Evolutionary conservation across 2,888 invertebrate genomes (phyloP).

Genomic region (Microctonus aethiopoides): DNA sequence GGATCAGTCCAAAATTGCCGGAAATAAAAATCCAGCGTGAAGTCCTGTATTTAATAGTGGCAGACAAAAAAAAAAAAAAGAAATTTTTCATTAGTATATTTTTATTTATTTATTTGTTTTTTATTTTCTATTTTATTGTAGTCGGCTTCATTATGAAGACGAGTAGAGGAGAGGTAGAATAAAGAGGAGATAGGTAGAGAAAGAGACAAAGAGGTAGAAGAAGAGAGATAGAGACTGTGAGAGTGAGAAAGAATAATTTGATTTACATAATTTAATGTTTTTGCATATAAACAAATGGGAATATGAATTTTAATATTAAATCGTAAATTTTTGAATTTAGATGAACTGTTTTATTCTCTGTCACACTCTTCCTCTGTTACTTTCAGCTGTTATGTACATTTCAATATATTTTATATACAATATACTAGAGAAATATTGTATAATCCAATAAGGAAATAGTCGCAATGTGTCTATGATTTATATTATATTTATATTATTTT

Average conservation of each 20-base stretch:
- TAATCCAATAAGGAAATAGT: conserved; percentile 22
- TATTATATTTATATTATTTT: background rate
- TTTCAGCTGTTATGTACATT: background rate
- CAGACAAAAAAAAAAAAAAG: conserved; percentile 29
- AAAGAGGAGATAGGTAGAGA: background rate
- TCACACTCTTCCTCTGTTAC: background rate
- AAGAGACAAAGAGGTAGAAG: background rate
- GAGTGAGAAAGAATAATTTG: background rate
- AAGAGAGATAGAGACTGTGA: conserved; percentile 13
- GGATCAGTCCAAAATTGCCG: conserved; percentile 99
- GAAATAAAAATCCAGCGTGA: conserved; percentile 98
- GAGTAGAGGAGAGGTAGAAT: background rate
- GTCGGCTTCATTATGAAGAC: conserved; percentile 7
- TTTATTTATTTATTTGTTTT: conserved; percentile 19
- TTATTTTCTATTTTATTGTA: conserved; percentile 5
- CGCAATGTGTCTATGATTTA: background rate
- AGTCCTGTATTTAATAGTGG: conserved; percentile 76
- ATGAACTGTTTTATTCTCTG: background rate
- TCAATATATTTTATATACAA: background rate
- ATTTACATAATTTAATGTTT: conserved; percentile 3
- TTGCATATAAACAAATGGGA: conserved; percentile 23
- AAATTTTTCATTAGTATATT: conserved; percentile 19
- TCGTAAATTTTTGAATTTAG: conserved; percentile 16
- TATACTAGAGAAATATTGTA: background rate
- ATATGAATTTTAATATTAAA: conserved; percentile 15